Base-by-base conservation (phyloP, 2,888 invertebrate genomes). In the Chouioia cunea region DNA sequence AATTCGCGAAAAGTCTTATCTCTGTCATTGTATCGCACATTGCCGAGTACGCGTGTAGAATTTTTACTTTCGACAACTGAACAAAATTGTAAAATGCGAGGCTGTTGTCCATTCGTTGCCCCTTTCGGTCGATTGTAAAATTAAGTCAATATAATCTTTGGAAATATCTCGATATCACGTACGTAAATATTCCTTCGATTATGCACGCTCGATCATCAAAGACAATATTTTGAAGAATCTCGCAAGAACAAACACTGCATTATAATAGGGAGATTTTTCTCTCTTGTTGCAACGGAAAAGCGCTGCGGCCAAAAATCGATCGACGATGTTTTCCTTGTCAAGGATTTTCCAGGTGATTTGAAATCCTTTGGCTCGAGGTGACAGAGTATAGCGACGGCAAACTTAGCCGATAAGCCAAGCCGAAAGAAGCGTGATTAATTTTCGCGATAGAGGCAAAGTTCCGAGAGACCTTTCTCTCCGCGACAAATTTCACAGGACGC, bases 181-280 rank as follows among this genome's bases (percentile, higher is more conserved):
- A 2, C n/a, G n/a, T 10, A 36, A 36, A 36, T 12, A 36, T 36
- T 4, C 10, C 36, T 6, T 1, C 27, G 27, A 27, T 27, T 6
- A 12, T 10, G 10, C 1, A 36, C 12, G 36, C 36, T 36, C 36
- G 36, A 6, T 36, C 36, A 10, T 36, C 36, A 36, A 36, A 23
- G 62, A 66, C 66, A 71, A 71, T 71, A 70, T 76, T 73, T 74
- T 73, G 66, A 72, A 73, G 75, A 75, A 75, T 76, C 74, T 72
- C 71, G 58, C 70, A 47, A 50, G 65, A 52, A 73, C 74, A 73
- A 70, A 64, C 67, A 69, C 48, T 12, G 48, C 4, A 44, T 27
- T 20, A n/a, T n/a, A 36, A 44, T 15, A 54, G 47, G 48, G 65
- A 15, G 52, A 36, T 36, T 20, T 27, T 27, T 15, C 15, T 44